These are phyloP conservation scores for Epirrhoe tristata DNA, from an alignment of 2,888 invertebrate genomes.

Conservation along the genomic window DNA sequence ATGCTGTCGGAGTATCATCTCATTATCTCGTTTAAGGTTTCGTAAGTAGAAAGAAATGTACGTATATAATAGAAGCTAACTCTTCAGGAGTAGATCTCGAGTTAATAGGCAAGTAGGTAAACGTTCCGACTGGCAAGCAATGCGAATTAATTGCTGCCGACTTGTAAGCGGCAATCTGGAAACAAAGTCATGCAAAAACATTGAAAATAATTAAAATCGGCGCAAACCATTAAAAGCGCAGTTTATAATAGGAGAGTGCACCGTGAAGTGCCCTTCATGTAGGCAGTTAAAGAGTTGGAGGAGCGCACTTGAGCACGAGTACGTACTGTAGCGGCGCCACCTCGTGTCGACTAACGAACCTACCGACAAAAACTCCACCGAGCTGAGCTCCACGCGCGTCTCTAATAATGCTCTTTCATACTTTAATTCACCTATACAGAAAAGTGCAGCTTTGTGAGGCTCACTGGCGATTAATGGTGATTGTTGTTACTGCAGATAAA, in stretches of 20 bases:
- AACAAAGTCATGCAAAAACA: conserved; percentile 65
- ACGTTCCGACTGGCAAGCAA: conserved; percentile 16
- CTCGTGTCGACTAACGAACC: conserved; percentile 80
- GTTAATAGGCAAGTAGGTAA: conserved; percentile 13
- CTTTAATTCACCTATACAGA: conserved; percentile 58
- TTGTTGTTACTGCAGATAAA: conserved; percentile 6
- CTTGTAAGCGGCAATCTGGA: conserved; percentile 41
- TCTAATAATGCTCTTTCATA: conserved; percentile 51
- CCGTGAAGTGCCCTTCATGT: conserved; percentile 81
- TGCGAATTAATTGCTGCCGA: conserved; percentile 32
- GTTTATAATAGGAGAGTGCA: conserved; percentile 84
- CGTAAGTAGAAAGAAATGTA: conserved; percentile 29
- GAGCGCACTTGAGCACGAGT: conserved; percentile 80
- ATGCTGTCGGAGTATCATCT: conserved; percentile 51
- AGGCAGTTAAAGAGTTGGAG: conserved; percentile 85
- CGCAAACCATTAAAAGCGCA: conserved; percentile 83
- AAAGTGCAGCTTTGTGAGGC: conserved; percentile 55
- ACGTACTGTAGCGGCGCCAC: conserved; percentile 79
- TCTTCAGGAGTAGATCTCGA: conserved; percentile 12
- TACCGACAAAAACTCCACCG: conserved; percentile 75
- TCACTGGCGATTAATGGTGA: conserved; percentile 31
- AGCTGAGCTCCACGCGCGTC: conserved; percentile 47
- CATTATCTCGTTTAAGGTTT: conserved; percentile 53
- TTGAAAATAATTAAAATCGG: conserved; percentile 81
- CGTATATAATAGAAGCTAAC: conserved; percentile 5